These are phyloP conservation scores for Polymixis flavicincta DNA, from an alignment of 2,888 invertebrate species.

Conservation along the genomic window DNA sequence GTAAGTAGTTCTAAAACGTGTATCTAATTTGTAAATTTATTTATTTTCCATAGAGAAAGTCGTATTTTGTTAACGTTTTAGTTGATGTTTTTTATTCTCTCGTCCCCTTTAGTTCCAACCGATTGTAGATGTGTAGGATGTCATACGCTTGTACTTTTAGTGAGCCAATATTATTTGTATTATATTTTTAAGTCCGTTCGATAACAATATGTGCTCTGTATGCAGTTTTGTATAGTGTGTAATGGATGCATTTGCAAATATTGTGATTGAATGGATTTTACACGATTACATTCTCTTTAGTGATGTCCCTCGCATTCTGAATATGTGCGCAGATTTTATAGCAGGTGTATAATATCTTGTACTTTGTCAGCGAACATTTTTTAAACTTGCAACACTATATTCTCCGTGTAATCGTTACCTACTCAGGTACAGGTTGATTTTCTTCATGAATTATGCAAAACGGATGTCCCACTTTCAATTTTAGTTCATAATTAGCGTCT, in stretches of 20 bases:
- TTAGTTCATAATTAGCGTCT: slow-evolving; percentile 42
- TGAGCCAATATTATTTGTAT: slow-evolving; percentile 88
- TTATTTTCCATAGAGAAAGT: slow-evolving; percentile 90
- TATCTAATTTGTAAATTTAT: slow-evolving; percentile 90
- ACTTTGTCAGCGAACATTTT: slow-evolving; percentile 66
- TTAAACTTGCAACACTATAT: slow-evolving; percentile 12
- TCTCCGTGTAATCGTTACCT: neutral
- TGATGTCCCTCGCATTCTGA: slow-evolving; percentile 81
- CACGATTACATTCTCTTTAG: slow-evolving; percentile 80
- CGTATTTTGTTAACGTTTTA: slow-evolving; percentile 91
- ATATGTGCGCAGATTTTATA: slow-evolving; percentile 72
- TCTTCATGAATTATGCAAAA: slow-evolving; percentile 45
- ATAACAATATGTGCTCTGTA: slow-evolving; percentile 81
- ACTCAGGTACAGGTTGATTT: slow-evolving; percentile 18
- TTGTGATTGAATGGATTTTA: slow-evolving; percentile 83
- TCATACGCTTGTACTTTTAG: slow-evolving; percentile 90
- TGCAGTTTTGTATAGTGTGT: slow-evolving; percentile 80
- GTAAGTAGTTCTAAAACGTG: slow-evolving; percentile 87
- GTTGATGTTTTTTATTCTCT: slow-evolving; percentile 89
- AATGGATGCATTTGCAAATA: slow-evolving; percentile 79
- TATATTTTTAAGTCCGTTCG: slow-evolving; percentile 85
- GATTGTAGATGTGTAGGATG: slow-evolving; percentile 88
- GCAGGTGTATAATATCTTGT: slow-evolving; percentile 59
- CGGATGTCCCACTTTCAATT: slow-evolving; percentile 35
- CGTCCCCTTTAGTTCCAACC: slow-evolving; percentile 87